Evolutionary conservation across 1,140 invertebrate genomes (phyloP).

Genomic region (Alviniconcha marisindica): DNA sequence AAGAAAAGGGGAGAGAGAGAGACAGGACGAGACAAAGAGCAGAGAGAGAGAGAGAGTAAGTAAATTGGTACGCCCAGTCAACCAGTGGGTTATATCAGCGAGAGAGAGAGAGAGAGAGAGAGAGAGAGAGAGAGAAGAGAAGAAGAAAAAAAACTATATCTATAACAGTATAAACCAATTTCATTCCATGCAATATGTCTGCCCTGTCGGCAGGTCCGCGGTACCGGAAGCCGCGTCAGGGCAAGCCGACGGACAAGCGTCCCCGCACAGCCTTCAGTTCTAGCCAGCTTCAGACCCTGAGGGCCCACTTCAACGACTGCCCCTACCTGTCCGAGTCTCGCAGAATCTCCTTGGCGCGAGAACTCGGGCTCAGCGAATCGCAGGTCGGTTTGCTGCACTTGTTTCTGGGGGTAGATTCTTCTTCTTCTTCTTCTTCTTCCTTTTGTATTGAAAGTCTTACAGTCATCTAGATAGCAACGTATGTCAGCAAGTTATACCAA

Average conservation of each 20-base stretch:
- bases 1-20: no score
- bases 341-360: slow-evolving; percentile 91
- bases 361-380: slow-evolving; percentile 96
- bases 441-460: no score
- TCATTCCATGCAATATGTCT: no score
- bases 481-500: no score
- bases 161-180: no score
- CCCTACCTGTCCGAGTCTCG: slow-evolving; percentile 93
- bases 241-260: slow-evolving; percentile 85
- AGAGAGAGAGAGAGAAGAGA: neutral
- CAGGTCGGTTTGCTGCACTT: no score
- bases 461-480: no score
- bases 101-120: neutral
- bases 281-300: slow-evolving; percentile 92
- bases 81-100: neutral
- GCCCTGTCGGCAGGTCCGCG: slow-evolving; percentile 85
- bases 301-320: slow-evolving; percentile 95
- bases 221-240: slow-evolving; percentile 85
- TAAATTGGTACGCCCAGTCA: neutral
- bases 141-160: neutral
- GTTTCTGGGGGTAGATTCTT: no score
- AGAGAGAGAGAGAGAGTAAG: neutral
- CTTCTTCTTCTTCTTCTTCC: no score
- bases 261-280: slow-evolving; percentile 97
- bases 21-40: no score